phyloP scores from a whole-genome alignment of 2,113 vertebrate genomes.

The Cyphomyrus plagiostoma region DNA sequence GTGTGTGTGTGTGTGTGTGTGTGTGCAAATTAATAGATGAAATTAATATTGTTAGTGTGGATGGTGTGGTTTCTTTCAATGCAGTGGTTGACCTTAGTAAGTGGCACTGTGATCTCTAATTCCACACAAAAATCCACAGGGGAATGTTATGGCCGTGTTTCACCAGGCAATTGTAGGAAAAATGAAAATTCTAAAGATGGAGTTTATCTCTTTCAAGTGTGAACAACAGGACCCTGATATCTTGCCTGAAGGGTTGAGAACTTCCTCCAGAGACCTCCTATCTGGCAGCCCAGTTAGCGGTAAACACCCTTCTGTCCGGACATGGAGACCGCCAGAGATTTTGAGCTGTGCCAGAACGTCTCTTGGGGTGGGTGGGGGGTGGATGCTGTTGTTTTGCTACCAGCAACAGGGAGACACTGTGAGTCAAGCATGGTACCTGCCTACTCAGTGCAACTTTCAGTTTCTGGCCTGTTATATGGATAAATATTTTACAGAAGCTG shows the following conservation, averaged over 20 bases:
- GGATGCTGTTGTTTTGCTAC: neutral
- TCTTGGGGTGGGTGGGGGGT: no score
- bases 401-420: neutral
- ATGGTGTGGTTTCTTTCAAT: neutral
- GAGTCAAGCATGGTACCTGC: neutral
- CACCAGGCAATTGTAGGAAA: constrained; percentile 6
- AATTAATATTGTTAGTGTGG: neutral
- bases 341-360: neutral
- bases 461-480: neutral
- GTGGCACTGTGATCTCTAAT: neutral
- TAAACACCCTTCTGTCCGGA: neutral
- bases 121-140: neutral
- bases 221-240: neutral
- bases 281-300: neutral
- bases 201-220: constrained; percentile 9
- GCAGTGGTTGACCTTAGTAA: neutral
- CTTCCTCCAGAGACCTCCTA: neutral
- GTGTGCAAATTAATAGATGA: neutral
- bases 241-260: neutral
- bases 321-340: neutral
- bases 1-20: no score
- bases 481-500: neutral
- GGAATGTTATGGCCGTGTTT: neutral
- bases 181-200: no score
- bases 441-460: neutral